phyloP scores from a whole-genome alignment of 1,140 invertebrate genomes.

The Vanessa atalanta region DNA sequence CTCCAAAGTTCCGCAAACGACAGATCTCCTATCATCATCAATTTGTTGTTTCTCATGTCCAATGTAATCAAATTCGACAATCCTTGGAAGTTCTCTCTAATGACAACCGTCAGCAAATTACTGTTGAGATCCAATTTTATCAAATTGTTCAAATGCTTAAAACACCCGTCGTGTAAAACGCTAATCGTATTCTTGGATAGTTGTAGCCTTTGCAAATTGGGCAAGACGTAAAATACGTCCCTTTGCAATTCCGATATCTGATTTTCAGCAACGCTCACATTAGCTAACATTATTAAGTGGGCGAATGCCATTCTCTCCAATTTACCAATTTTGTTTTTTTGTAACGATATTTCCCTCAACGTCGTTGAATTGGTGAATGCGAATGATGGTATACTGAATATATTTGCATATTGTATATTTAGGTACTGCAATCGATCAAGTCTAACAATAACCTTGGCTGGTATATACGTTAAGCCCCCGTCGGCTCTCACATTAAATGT shows the following conservation, averaged over 20 bases:
- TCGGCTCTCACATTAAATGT: slow-evolving; percentile 85
- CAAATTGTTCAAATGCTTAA: slow-evolving; percentile 84
- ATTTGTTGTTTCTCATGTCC: slow-evolving; percentile 85
- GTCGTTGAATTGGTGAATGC: slow-evolving; percentile 87
- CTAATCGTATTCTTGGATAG: slow-evolving; percentile 87
- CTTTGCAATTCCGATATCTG: slow-evolving; percentile 86
- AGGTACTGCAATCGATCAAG: slow-evolving; percentile 84
- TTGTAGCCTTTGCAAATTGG: slow-evolving; percentile 84
- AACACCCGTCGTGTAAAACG: slow-evolving; percentile 86
- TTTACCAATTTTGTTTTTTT: slow-evolving; percentile 84
- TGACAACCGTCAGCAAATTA: slow-evolving; percentile 86
- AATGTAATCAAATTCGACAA: slow-evolving; percentile 85
- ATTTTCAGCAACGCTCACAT: slow-evolving; percentile 87
- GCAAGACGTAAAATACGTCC: slow-evolving; percentile 86
- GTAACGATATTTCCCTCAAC: slow-evolving; percentile 85
- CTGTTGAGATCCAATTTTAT: slow-evolving; percentile 85
- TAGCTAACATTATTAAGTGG: slow-evolving; percentile 83
- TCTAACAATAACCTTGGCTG: slow-evolving; percentile 85
- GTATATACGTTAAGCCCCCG: slow-evolving; percentile 85
- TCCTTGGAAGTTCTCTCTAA: slow-evolving; percentile 86
- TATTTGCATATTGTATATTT: slow-evolving; percentile 86
- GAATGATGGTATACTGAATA: slow-evolving; percentile 84
- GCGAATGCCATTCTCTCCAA: slow-evolving; percentile 86
- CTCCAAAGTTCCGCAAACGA: slow-evolving; percentile 88
- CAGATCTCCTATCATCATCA: slow-evolving; percentile 87